Evolutionary conservation across 37 sponge, comb jelly and placozoan genomes (phyloP).

Genomic region (Axinella damicornis): DNA sequence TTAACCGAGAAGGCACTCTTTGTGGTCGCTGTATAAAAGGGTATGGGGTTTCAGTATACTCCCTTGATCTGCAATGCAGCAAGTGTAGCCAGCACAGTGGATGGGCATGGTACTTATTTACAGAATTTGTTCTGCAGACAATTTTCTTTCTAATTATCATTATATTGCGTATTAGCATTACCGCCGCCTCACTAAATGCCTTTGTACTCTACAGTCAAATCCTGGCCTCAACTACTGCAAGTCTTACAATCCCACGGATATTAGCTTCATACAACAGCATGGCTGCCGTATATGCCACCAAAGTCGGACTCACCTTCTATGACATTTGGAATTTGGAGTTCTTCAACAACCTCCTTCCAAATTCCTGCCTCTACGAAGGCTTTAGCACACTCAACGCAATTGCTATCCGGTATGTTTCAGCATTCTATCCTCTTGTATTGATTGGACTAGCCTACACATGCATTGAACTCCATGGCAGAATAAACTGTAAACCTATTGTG

Average conservation of each 20-base stretch:
- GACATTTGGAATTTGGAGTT: conserved; percentile 30
- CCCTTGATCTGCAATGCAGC: neutral
- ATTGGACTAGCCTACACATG: neutral
- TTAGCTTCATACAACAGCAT: neutral
- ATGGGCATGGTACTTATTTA: neutral
- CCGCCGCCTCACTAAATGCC: neutral
- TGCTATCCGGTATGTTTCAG: neutral
- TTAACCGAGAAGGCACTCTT: neutral
- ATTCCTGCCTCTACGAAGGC: neutral
- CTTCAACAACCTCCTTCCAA: neutral
- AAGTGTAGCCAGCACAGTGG: neutral
- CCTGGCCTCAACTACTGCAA: neutral
- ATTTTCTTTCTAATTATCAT: neutral
- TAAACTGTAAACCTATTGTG: neutral
- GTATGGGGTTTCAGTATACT: neutral
- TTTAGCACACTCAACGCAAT: neutral
- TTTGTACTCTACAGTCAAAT: neutral
- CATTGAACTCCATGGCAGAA: neutral
- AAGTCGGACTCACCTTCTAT: neutral
- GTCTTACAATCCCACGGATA: neutral
- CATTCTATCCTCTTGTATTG: neutral
- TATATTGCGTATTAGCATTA: neutral
- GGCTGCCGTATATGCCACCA: neutral
- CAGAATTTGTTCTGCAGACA: neutral
- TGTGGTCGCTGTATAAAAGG: neutral